Evolutionary conservation across 1,140 invertebrate genomes (phyloP), one percentile per base, ranked within the genome.

Genomic region (Drosophila pallidifrons): DNA sequence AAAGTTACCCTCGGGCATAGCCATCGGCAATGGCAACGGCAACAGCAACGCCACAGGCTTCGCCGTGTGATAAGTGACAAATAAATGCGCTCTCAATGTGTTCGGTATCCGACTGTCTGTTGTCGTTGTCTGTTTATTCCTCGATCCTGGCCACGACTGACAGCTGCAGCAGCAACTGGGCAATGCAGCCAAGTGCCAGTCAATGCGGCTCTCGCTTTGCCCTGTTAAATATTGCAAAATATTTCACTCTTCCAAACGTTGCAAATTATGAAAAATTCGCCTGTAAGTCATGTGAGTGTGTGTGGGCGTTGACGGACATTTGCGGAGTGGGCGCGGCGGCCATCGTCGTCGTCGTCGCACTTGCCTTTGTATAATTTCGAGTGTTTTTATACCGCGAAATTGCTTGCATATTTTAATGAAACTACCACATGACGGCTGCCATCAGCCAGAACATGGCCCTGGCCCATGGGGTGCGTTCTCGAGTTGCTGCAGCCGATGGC

Each of bases 371-470:
- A 85, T 81, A 85, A 85, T 85, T 83, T 81, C 68, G 81, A 85
- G 67, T 89, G 85, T 87, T 87, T 87, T 87, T 88, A 74, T 87
- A 78, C 80, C 77, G 85, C 83, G 88, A 87, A 89, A 87, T 89
- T 87, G 83, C 83, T 87, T 80, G 83, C 85, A 89, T 87, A 89
- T 87, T 87, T 87, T 87, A 87, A 87, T 87, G 85, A 82, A 87
- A 83, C 77, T 52, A 67, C 83, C 81, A 78, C 77, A 87, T 80
- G 83, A 81, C 70, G 79, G 77, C 80, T 80, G 69, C 81, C 77
- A 75, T 46, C 75, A 70, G 41, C 64, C 51, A 54, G 68, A 61
- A 79, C 72, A 73, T 51, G 65, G 16, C 41, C n/a, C 41, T 43
- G 41, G 35, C 66, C 3, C 64, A 51, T 57, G 30, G 49, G 8